A percentile compares a stretch with the other conserved stretches of the same genome.
These are phyloP conservation scores for Eutolmus rufibarbis DNA, from an alignment of 2,888 invertebrate genomes.

Conservation along the genomic window DNA sequence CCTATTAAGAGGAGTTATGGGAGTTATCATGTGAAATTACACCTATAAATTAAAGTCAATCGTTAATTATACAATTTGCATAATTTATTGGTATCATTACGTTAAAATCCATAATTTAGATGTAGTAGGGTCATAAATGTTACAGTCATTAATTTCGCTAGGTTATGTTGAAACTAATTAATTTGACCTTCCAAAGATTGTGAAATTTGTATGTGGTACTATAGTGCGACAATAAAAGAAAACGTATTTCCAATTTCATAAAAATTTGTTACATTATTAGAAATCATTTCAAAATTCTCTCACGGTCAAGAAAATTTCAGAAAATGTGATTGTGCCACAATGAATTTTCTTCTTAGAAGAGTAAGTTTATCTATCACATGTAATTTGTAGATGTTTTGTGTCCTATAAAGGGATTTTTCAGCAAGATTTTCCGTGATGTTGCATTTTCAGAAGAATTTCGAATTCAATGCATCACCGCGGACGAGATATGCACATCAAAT, in stretches of 20 bases:
- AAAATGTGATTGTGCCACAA: neutral
- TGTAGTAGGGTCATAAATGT: too few relatives aligned
- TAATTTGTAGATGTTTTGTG: neutral
- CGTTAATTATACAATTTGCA: too few relatives aligned
- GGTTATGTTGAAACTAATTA: too few relatives aligned
- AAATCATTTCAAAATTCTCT: neutral
- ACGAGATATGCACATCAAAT: neutral
- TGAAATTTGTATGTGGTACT: too few relatives aligned
- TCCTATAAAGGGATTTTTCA: neutral
- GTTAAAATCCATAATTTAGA: too few relatives aligned
- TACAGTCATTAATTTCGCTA: too few relatives aligned
- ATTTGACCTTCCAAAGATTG: too few relatives aligned
- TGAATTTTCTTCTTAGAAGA: neutral
- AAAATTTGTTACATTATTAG: neutral
- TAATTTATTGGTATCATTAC: too few relatives aligned
- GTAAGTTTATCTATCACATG: neutral
- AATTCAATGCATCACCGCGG: neutral
- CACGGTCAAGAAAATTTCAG: neutral
- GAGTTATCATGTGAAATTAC: too few relatives aligned
- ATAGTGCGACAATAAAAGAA: too few relatives aligned
- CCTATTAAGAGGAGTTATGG: too few relatives aligned
- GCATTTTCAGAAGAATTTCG: neutral
- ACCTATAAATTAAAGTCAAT: too few relatives aligned
- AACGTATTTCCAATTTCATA: neutral
- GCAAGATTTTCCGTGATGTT: neutral